A percentile compares a stretch with the other conserved stretches of the same genome.
Evolutionary conservation across 2,888 invertebrate species (phyloP).

Genomic region (Parnassius apollo): DNA sequence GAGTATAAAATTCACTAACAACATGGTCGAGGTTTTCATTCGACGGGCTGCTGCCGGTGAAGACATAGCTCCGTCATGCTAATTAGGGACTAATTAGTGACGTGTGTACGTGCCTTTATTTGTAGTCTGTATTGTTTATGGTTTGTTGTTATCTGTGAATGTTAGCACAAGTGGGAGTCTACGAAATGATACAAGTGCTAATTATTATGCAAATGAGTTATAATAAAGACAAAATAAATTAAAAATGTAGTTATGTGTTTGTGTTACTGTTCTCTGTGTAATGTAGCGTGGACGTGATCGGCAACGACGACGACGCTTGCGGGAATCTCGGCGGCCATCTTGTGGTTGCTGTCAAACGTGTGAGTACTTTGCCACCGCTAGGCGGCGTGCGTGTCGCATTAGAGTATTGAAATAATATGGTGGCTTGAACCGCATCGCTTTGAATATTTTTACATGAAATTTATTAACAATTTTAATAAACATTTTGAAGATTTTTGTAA

Average conservation of each 20-base stretch:
- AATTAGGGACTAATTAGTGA: constrained; percentile 52
- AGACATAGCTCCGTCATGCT: constrained; percentile 76
- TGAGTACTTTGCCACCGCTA: constrained; percentile 58
- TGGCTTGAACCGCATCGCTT: constrained; percentile 50
- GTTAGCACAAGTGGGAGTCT: constrained; percentile 18
- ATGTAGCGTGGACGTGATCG: constrained; percentile 37
- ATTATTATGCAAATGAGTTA: constrained; percentile 50
- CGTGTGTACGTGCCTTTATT: constrained; percentile 21
- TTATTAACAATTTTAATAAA: constrained; percentile 16
- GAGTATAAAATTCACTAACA: constrained; percentile 82
- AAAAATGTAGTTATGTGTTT: constrained; percentile 42
- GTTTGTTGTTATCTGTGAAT: constrained; percentile 22
- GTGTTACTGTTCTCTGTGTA: constrained; percentile 45
- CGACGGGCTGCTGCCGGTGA: constrained; percentile 76
- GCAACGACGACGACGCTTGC: constrained; percentile 35
- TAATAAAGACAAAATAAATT: constrained; percentile 20
- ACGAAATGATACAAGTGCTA: constrained; percentile 10
- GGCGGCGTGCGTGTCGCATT: constrained; percentile 72
- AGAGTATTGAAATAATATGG: constrained; percentile 55
- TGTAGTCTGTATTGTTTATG: constrained; percentile 17
- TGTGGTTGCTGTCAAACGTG: constrained; percentile 59
- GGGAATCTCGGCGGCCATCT: constrained; percentile 58
- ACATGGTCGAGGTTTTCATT: constrained; percentile 81
- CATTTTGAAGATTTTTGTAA: not conserved
- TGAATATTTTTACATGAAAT: constrained; percentile 74